Conservation (phyloP, 2,797 vertebrate species). For the Chiloscyllium punctatum region DNA sequence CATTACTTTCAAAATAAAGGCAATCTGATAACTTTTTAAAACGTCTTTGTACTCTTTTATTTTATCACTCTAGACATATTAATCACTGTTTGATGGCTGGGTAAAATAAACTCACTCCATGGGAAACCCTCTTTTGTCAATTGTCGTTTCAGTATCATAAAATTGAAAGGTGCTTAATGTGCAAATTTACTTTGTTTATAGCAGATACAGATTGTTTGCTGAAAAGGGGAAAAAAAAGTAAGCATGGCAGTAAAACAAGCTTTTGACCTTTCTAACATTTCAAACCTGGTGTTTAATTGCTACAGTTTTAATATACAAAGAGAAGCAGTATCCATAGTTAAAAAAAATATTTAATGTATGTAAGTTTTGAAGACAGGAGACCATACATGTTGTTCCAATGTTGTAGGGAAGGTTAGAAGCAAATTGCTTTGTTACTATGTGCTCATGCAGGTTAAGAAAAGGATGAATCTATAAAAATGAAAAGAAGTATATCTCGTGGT, state of each 20-base stretch:
- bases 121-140: not conserved
- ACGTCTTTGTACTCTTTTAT: not conserved
- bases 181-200: conserved; percentile 22
- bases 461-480: not conserved
- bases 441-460: not conserved
- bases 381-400: not conserved
- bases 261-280: conserved; percentile 33
- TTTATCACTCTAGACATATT: not conserved
- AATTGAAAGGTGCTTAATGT: conserved; percentile 25
- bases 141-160: not conserved
- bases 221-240: not conserved
- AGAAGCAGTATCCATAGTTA: not conserved
- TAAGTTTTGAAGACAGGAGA: not conserved
- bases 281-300: conserved; percentile 1
- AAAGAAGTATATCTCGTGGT: not conserved
- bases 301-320: not conserved
- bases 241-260: conserved; percentile 22
- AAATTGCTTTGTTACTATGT: not conserved
- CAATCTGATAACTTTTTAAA: not conserved
- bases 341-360: not conserved
- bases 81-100: not conserved
- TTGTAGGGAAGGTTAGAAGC: not conserved
- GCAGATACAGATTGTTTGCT: conserved; percentile 21
- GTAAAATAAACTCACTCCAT: not conserved
- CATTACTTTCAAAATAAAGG: not conserved